phyloP scores from a whole-genome alignment of 2,888 invertebrate genomes.

The Zele albiditarsus region DNA sequence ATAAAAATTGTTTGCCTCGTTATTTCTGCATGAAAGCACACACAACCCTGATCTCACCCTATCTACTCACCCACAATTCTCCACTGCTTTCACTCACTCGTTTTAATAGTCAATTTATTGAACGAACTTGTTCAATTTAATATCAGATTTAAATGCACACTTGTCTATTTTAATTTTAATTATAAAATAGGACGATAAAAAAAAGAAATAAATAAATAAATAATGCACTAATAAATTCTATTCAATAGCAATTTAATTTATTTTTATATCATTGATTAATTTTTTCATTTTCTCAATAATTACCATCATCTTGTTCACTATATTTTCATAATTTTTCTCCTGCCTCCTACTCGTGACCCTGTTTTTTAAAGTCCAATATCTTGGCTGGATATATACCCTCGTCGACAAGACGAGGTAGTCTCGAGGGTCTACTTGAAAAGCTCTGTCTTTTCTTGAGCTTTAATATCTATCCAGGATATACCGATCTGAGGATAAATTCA shows the following conservation, averaged over 20 bases:
- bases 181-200: conserved; percentile 5
- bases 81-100: conserved; percentile 9
- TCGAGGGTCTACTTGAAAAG: conserved; percentile 34
- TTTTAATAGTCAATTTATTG: conserved; percentile 8
- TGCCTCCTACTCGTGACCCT: conserved; percentile 37
- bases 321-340: neutral
- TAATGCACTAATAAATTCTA: conserved; percentile 3
- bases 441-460: conserved; percentile 27
- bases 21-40: conserved; percentile 10
- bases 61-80: no score
- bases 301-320: no score
- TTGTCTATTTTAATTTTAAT: conserved; percentile 9
- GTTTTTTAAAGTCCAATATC: conserved; percentile 43
- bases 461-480: conserved; percentile 35
- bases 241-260: neutral
- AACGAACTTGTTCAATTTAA: conserved; percentile 37
- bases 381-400: conserved; percentile 1
- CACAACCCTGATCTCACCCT: neutral
- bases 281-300: no score
- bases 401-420: conserved; percentile 35
- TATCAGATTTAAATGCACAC: conserved; percentile 33
- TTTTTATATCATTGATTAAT: neutral
- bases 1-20: conserved; percentile 34
- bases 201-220: neutral
- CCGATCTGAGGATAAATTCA: conserved; percentile 26